Evolutionary conservation across 2,888 invertebrate genomes (phyloP), one percentile per base, ranked within the genome.

Genomic region (Drosophila cognata): DNA sequence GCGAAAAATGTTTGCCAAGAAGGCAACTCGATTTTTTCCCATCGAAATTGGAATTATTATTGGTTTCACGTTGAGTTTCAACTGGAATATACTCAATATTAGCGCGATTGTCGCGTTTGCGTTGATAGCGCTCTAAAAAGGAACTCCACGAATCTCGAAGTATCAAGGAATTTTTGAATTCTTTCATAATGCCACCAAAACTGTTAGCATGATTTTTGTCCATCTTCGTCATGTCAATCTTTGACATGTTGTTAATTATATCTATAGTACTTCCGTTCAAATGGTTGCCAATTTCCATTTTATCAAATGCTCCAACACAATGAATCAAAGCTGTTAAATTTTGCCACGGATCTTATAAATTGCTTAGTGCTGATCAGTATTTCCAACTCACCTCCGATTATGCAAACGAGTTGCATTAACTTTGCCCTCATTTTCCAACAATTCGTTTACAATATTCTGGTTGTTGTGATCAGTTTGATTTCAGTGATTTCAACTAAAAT

Each of bases 1-100:
- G 68, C 4, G 64, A 68, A 8, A 57, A 50, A 21, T 64, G 18
- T 21, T n/a, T 48, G 11, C 18, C 11, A 1, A 11, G 21, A 8
- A 64, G 59, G 1, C 6, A 29, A 25, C 35, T 18, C 13, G 58
- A 16, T 2, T 33, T 18, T 11, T 59, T 38, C 10, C 3, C 10
- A 29, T 11, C 18, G 4, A 36, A 18, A 7, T 28, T 21, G 1
- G n/a, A 50, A 11, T 29, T 29, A 0, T 18, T 3, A 18, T n/a
- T n/a, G 50, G 2, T 2, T 28, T 18, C 5, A n/a, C 10, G 10
- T 50, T 50, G 28, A 28, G 18, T 28, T 16, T 1, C 0, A 1
- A n/a, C 0, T 48, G 48, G 16, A 46, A 16, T 46, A 46, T 25
- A 28, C 13, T 10, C 41, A n/a, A 41, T 4, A n/a, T 41, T n/a